Conservation (phyloP, 2,797 vertebrate species). For the Melanogrammus aeglefinus region DNA sequence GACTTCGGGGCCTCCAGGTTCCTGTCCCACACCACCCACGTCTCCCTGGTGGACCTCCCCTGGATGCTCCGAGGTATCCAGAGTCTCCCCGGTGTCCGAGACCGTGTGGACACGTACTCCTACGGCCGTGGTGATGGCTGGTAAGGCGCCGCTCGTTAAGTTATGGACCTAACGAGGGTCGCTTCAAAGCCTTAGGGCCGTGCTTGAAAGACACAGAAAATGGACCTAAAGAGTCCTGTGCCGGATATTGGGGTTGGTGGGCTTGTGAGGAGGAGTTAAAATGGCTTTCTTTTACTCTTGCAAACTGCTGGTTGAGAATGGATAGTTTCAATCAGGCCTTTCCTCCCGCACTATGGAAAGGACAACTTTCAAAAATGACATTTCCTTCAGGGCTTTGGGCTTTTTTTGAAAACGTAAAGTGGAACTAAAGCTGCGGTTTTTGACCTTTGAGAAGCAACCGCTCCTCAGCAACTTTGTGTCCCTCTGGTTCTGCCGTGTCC, state of each 20-base stretch:
- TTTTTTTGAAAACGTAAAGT: conserved; percentile 25
- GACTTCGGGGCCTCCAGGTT: conserved; percentile 97
- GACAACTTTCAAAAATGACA: conserved; percentile 30
- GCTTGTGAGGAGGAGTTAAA: conserved; percentile 5
- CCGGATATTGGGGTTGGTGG: not conserved
- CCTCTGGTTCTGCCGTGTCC: not conserved
- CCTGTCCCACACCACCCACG: conserved; percentile 95
- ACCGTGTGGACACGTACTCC: conserved; percentile 96
- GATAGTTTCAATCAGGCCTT: conserved; percentile 12
- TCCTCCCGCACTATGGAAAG: conserved; percentile 4
- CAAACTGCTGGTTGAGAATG: conserved; percentile 10
- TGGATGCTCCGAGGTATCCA: conserved; percentile 99
- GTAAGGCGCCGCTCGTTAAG: not conserved
- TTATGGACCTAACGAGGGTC: not conserved
- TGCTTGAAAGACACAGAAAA: conserved; percentile 5
- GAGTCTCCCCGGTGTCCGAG: conserved; percentile 94
- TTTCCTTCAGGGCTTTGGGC: conserved; percentile 35
- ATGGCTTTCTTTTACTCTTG: conserved; percentile 14
- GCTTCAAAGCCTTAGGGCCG: not conserved
- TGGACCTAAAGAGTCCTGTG: conserved; percentile 9
- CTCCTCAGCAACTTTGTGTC: conserved; percentile 21
- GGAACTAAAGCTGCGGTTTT: conserved; percentile 24
- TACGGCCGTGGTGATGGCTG: conserved; percentile 90
- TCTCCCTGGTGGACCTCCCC: conserved; percentile 97
- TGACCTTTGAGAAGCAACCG: conserved; percentile 44